A percentile compares a stretch with the other conserved stretches of the same genome.
phyloP scores from a whole-genome alignment of 2,797 vertebrate species.

The Crocidura indochinensis region DNA sequence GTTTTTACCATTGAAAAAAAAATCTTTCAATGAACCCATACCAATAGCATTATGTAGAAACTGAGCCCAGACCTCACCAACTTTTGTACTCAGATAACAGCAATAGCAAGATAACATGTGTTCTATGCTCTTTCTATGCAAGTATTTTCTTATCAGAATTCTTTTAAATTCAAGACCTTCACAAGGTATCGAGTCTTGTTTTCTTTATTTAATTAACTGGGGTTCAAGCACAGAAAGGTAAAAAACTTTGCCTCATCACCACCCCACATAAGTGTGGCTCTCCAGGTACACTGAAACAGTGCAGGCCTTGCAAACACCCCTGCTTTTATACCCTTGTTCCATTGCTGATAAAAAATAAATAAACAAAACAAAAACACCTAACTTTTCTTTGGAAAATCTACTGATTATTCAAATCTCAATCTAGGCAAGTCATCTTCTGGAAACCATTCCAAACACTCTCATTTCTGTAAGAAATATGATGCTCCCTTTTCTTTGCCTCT shows the following conservation, averaged over 20 bases:
- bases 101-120: not conserved
- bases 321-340: not conserved
- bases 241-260: not conserved
- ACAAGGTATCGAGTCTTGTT: not conserved
- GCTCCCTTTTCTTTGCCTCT: not conserved
- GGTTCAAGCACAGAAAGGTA: not conserved
- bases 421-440: not conserved
- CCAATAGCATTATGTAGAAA: not conserved
- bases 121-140: not conserved
- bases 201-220: slow-evolving; percentile 28
- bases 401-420: slow-evolving; percentile 1
- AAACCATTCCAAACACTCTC: not conserved
- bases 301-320: not conserved
- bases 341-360: not conserved
- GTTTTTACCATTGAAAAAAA: no score
- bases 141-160: slow-evolving; percentile 27
- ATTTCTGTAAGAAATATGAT: slow-evolving; percentile 17
- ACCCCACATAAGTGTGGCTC: not conserved
- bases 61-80: no score
- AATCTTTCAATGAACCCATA: not conserved
- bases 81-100: no score
- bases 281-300: not conserved
- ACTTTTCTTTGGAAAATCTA: slow-evolving; percentile 23
- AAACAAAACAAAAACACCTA: not conserved
- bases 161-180: slow-evolving; percentile 15